Base-by-base conservation (phyloP, 2,888 invertebrate genomes). In the Acanthosepion esculentum region DNA sequence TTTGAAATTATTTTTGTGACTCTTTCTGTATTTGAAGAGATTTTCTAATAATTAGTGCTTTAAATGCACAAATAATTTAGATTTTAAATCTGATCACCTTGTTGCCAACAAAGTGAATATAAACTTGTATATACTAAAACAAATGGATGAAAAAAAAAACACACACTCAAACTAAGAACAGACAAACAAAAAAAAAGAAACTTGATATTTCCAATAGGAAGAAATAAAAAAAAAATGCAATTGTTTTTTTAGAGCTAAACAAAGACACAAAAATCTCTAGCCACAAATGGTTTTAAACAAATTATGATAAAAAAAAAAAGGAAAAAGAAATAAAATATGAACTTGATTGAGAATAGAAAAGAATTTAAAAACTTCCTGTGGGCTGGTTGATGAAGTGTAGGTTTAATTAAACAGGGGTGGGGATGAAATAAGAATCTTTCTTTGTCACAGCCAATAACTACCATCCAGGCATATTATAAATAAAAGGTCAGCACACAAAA, bases 401-500 rank as follows among this genome's bases (percentile, higher is more conserved):
- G 78, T n/a, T 78, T 78, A 78, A 78, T 78, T 78, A 78, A 78
- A 78, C n/a, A 26, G 26, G 7, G 3, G 41, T 29, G 33, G 78
- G 33, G 15, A 18, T 78, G 78, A n/a, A 78, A 78, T 18, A n/a
- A 78, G 78, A 78, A 78, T n/a, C 15, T n/a, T 33, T 15, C 78
- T n/a, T 78, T 78, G 78, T 78, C n/a, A 15, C n/a, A 3, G n/a
- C 1, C n/a, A 78, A n/a, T 78, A 12, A 78, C 78, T 78, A 33
- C 12, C n/a, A 78, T n/a, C 41, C n/a, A 33, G 18, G 5, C n/a
- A n/a, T n/a, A 78, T 33, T 78, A n/a, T n/a, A 78, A 78, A 78
- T 78, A 78, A 78, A 78, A 78, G 78, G 78, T 78, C 78, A 78
- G n/a, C n/a, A n/a, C n/a, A 78, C n/a, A n/a, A 78, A n/a, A n/a